Conservation (phyloP, 2,113 vertebrate species). For the Anseranas semipalmata region DNA sequence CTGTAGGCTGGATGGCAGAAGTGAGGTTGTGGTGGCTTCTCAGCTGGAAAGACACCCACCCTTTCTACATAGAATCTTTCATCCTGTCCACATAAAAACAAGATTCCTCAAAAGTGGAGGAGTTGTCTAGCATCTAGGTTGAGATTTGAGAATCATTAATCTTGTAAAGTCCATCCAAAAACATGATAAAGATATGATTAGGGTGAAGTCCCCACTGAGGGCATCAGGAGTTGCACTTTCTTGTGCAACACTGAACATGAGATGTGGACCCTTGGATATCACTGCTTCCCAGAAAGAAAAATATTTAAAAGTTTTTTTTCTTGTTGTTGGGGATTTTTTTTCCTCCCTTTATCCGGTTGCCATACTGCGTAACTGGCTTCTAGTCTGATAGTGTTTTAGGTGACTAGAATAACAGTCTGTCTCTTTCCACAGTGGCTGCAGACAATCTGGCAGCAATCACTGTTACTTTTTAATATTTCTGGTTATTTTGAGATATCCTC, state of each 20-base stretch:
- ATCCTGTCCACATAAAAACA: background rate
- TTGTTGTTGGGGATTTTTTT: background rate
- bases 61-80: background rate
- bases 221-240: background rate
- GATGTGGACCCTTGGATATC: background rate
- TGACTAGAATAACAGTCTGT: conserved; percentile 73
- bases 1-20: background rate
- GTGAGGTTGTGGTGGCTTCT: background rate
- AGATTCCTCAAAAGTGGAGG: background rate
- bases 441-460: conserved; percentile 72
- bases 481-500: conserved; percentile 73
- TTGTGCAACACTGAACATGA: background rate
- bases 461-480: conserved; percentile 74
- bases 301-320: background rate
- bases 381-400: conserved; percentile 66
- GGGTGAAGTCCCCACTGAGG: fast-evolving
- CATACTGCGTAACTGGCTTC: conserved; percentile 64
- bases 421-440: conserved; percentile 68
- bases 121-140: background rate
- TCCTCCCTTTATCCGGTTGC: background rate
- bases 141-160: background rate
- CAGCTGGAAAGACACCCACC: background rate
- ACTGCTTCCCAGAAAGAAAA: background rate
- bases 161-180: background rate
- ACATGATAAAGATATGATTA: background rate